These are phyloP conservation scores for Drosophila leontia DNA, from an alignment of 1,140 invertebrate genomes.

Conservation along the genomic window DNA sequence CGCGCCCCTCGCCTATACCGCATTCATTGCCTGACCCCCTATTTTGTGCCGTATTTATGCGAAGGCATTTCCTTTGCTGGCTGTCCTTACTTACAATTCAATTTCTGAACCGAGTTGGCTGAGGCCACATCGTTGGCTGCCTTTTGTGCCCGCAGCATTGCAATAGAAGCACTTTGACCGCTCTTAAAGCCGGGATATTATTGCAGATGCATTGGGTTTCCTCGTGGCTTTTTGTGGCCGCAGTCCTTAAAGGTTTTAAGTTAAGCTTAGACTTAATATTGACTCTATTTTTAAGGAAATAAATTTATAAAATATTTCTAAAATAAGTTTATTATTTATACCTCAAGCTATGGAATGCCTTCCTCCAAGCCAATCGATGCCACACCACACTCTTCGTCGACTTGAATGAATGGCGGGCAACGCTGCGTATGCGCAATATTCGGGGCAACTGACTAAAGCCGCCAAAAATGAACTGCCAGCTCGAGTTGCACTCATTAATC, in stretches of 20 bases:
- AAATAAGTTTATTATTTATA: neutral
- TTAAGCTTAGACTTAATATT: slow-evolving; percentile 11
- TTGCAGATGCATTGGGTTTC: slow-evolving; percentile 25
- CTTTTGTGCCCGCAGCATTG: slow-evolving; percentile 35
- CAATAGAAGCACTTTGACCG: slow-evolving; percentile 39
- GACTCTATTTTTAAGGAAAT: neutral
- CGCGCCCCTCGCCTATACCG: neutral
- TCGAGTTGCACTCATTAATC: slow-evolving; percentile 75
- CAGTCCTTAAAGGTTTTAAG: slow-evolving; percentile 4
- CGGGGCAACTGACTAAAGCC: slow-evolving; percentile 37
- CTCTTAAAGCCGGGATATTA: slow-evolving; percentile 39
- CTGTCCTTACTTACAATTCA: slow-evolving; percentile 79
- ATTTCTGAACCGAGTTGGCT: slow-evolving; percentile 62
- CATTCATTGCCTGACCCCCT: slow-evolving; percentile 41
- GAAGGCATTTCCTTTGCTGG: slow-evolving; percentile 64
- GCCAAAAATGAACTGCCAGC: slow-evolving; percentile 76
- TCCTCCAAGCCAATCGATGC: slow-evolving; percentile 40
- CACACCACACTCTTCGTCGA: slow-evolving; percentile 16
- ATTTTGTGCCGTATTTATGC: slow-evolving; percentile 70
- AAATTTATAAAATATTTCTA: neutral
- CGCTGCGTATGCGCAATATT: slow-evolving; percentile 74
- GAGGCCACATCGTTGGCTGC: slow-evolving; percentile 53
- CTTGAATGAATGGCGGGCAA: slow-evolving; percentile 26
- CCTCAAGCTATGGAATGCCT: neutral
- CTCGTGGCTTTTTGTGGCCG: neutral